Evolutionary conservation across 1,140 invertebrate genomes (phyloP), one percentile per base, ranked within the genome.

Genomic region (Atopsyche davidsoni): DNA sequence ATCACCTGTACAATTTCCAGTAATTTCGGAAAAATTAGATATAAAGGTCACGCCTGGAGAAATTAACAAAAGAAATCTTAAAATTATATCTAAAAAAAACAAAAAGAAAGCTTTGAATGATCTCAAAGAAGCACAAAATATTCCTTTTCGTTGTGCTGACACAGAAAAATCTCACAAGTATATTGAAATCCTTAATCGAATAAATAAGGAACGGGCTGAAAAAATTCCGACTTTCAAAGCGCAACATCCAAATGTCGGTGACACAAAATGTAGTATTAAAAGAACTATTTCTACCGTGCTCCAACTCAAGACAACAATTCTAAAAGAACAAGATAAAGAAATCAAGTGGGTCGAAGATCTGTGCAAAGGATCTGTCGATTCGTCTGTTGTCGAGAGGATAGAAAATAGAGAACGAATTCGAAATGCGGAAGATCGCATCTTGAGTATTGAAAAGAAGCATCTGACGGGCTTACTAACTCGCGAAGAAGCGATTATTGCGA

Each of bases 401-500:
- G 64, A 73, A 56, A 62, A 71, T 39, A 62, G 67, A 39, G 59
- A 69, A 36, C 63, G 71, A 28, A 63, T 69, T 55, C 61, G 70
- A 58, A 65, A 59, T 35, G 67, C 77, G 63, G 65, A 68, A 61
- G 62, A 75, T 57, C 59, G 69, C 45, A 53, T 77, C 18, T 58
- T 73, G 21, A 64, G 72, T 32, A 74, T 78, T 53, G 70, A 78
- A 66, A 70, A 58, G 58, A 78, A 77, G 60, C 76, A 76, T 65
- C 59, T 79, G 16, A 52, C 71, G 55, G 75, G 75, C n/a, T 66
- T 75, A 56, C 63, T 79, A 32, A 70, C 70, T 11, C 64, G 72
- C 45, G 77, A 79, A 65, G 75, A 78, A 62, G 75, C 76, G 17
- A 60, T 74, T 40, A 60, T 78, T 44, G 72, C 76, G 1, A 77